These are phyloP conservation scores for Silurus meridionalis DNA, from an alignment of 2,113 vertebrate genomes.

Conservation along the genomic window DNA sequence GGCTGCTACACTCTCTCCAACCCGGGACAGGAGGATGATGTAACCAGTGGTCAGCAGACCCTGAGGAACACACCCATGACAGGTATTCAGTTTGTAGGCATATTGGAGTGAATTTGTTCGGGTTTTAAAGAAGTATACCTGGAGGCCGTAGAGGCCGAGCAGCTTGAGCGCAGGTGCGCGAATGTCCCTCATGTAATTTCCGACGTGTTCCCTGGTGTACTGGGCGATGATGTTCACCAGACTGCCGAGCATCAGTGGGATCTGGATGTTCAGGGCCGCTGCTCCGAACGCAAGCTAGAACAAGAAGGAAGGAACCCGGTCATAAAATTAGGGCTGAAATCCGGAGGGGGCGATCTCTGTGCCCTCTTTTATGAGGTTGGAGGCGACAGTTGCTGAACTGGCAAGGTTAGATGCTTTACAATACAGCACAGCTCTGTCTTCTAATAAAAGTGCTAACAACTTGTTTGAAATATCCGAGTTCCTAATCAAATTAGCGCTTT, in stretches of 20 bases:
- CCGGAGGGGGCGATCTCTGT: no score
- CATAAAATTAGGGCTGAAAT: not conserved
- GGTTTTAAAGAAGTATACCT: slow-evolving; percentile 71
- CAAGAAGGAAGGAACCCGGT: not conserved
- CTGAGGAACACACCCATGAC: slow-evolving; percentile 60
- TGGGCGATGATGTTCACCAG: slow-evolving; percentile 88
- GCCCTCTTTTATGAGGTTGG: no score
- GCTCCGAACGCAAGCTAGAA: slow-evolving; percentile 85
- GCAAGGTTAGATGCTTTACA: no score
- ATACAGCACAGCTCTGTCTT: no score
- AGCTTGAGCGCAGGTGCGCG: slow-evolving; percentile 77
- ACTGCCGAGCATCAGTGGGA: slow-evolving; percentile 87
- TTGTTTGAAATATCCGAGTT: no score
- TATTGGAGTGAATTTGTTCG: not conserved
- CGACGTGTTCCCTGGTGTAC: slow-evolving; percentile 70
- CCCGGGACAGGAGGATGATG: slow-evolving; percentile 83
- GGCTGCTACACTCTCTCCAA: slow-evolving; percentile 85
- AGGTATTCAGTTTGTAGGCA: not conserved
- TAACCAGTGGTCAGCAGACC: slow-evolving; percentile 89
- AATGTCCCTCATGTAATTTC: slow-evolving; percentile 76
- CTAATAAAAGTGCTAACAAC: no score
- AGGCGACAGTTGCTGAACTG: no score
- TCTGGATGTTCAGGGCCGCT: slow-evolving; percentile 84
- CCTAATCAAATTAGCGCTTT: no score
- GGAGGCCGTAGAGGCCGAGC: slow-evolving; percentile 80